These are phyloP conservation scores for Schizotus pectinicornis DNA, from an alignment of 2,888 invertebrate genomes.

Conservation along the genomic window DNA sequence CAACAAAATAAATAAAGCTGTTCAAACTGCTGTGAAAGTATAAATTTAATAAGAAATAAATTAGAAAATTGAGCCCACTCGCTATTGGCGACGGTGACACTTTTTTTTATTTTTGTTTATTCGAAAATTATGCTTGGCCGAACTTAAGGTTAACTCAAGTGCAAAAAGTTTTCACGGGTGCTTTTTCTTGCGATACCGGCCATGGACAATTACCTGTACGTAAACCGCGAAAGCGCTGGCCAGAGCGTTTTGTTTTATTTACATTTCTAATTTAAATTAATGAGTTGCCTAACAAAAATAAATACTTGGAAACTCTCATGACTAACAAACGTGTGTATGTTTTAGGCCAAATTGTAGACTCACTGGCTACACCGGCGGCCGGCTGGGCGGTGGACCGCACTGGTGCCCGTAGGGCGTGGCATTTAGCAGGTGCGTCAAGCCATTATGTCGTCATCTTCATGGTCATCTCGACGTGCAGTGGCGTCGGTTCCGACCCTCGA, in stretches of 20 bases:
- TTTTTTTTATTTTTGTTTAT: constrained; percentile 5
- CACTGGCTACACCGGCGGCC: constrained; percentile 82
- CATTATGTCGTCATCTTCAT: constrained; percentile 20
- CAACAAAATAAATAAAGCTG: constrained; percentile 12
- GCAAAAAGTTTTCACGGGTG: constrained; percentile 11
- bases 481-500: constrained; percentile 8
- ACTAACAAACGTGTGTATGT: constrained; percentile 29
- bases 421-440: constrained; percentile 72
- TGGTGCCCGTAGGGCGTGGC: constrained; percentile 83
- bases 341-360: constrained; percentile 85
- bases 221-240: constrained; percentile 14
- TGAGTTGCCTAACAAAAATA: constrained; percentile 6
- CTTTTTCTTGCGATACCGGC: background rate
- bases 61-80: constrained; percentile 11
- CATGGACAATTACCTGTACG: constrained; percentile 10
- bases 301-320: constrained; percentile 3
- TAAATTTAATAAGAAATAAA: constrained; percentile 13
- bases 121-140: constrained; percentile 7
- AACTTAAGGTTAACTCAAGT: constrained; percentile 11
- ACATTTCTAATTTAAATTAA: constrained; percentile 20
- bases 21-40: background rate
- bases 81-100: constrained; percentile 4
- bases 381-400: constrained; percentile 82
- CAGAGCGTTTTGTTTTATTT: constrained; percentile 9
- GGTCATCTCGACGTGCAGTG: constrained; percentile 15